phyloP scores from a whole-genome alignment of 2,797 vertebrate species.

The Tadarida brasiliensis region DNA sequence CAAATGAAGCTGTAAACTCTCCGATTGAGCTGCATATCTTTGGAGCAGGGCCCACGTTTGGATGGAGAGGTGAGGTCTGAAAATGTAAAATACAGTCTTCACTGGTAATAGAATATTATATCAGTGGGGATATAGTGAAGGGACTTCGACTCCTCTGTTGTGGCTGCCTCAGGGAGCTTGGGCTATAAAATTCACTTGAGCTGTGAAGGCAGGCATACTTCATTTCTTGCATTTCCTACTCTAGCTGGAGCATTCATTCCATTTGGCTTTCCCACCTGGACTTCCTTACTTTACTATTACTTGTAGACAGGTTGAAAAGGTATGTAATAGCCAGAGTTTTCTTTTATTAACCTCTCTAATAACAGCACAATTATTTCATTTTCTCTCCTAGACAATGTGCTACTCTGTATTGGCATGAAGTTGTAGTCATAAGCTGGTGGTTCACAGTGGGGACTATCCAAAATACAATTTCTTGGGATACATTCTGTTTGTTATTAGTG shows the following conservation, averaged over 20 bases:
- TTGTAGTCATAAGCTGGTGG: background rate
- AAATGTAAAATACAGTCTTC: constrained; percentile 35
- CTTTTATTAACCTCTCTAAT: background rate
- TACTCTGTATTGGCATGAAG: background rate
- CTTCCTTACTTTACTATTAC: background rate
- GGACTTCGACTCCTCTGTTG: background rate
- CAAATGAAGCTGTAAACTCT: background rate
- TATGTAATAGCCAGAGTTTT: background rate
- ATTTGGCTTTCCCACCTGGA: background rate
- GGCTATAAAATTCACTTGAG: background rate
- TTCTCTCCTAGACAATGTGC: background rate
- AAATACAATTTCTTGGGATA: background rate
- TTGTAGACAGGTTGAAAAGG: background rate
- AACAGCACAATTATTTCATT: background rate
- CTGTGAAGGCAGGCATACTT: background rate
- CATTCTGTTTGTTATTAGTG: background rate
- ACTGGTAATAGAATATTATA: background rate
- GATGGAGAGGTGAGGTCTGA: background rate
- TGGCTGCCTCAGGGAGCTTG: background rate
- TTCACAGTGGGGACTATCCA: background rate
- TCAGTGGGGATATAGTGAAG: background rate
- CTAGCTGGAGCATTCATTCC: background rate
- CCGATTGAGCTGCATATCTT: background rate
- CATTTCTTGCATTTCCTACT: background rate
- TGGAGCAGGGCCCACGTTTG: background rate